Evolutionary conservation across 2,113 vertebrate genomes (phyloP), one percentile per base, ranked within the genome.

Genomic region (Nycticebus coucang): DNA sequence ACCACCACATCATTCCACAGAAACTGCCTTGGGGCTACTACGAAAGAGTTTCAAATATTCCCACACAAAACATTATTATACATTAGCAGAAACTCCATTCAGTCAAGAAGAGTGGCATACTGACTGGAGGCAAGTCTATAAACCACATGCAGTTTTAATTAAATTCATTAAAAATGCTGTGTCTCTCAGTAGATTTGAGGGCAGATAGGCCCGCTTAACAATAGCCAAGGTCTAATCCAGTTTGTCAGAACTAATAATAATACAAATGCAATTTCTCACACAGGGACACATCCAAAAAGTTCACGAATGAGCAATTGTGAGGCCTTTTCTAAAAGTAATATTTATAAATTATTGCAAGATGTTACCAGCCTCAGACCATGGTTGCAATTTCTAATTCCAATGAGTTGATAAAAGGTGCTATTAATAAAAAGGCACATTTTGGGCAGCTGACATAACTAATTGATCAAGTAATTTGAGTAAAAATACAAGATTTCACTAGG

Each of bases 291-390:
- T 96, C 80, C 91, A 96, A 79, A 98, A 98, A 97, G 92, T 96
- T 97, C 96, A 97, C 84, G n/a, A 98, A 96, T 97, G 97, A 98
- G 92, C 97, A 98, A 98, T 96, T 98, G 95, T 94, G 97, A 95
- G 98, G 97, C 85, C 97, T 98, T 96, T 97, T 98, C 98, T 97
- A 97, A 97, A 98, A 69, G 95, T 98, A 98, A 97, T 97, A 98
- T 98, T 98, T 98, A 98, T 97, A 98, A 98, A 98, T 99, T 97
- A 98, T 96, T 98, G 97, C 98, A 98, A 98, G 97, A 99, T 98
- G 97, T 98, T 97, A 94, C 97, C 80, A 95, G 96, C 74, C 72
- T 75, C 92, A 88, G 92, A 95, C 90, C 84, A 81, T 93, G 80
- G 89, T 7, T 77, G 28, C 81, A 50, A 10, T 94, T 95, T 88